Evolutionary conservation across 2,113 vertebrate genomes (phyloP), one percentile per base, ranked within the genome.

Genomic region (Alosa alosa): DNA sequence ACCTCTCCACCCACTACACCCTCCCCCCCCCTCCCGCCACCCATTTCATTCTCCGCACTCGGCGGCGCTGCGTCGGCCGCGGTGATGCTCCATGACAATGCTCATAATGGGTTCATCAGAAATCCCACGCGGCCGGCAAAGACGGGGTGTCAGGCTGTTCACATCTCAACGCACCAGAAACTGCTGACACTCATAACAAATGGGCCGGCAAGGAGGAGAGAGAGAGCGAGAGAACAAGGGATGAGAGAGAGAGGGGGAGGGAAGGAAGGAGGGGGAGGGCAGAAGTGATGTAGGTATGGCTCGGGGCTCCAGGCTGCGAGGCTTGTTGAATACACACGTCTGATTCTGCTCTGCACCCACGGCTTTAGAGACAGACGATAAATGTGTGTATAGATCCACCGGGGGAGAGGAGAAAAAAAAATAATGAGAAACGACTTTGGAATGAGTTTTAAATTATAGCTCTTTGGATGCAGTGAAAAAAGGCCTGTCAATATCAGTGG

Each of bases 381-480:
- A 93, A 94, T 93, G 91, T 93, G 93, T 92, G 91, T 91, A 89
- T 88, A 90, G 92, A 93, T 94, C 93, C 91, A 86, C 90, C 52
- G 82, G 92, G 25, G 25, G 64, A 72, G 25, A 31, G 25, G 64
- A 72, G 25, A 36, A 31, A 72, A 31, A 92, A 92, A 92, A 93
- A 94, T 94, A 94, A 95, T 94, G 93, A 95, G 93, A 93, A 92
- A 93, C 92, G 89, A 92, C 91, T 92, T 94, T 92, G 91, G 92
- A 92, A 94, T 94, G 91, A 94, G 93, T 93, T 95, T 94, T 93
- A 93, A 94, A 95, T 94, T 95, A 92, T 93, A 92, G 94, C 93
- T 93, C 91, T 89, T 93, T 91, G 88, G 86, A 88, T 85, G 86
- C 87, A 89, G 55, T 84, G 90, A 84, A 82, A 82, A 88, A 90